These are phyloP conservation scores for Anthoscopus minutus DNA, from an alignment of 2,113 vertebrate genomes.

Conservation along the genomic window DNA sequence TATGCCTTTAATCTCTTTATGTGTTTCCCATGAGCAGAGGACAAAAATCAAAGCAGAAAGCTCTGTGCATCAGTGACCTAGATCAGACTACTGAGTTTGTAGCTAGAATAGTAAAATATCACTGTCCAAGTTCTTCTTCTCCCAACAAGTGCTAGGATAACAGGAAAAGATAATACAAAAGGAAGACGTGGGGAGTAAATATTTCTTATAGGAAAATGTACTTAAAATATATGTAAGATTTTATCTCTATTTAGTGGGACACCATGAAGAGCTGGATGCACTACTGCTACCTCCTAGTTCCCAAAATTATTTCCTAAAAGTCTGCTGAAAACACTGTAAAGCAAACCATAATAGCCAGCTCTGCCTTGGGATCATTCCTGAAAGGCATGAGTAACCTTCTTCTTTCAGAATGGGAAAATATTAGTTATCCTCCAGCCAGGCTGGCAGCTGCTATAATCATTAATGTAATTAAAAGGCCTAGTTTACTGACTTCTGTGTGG, in stretches of 20 bases:
- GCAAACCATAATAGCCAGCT: neutral
- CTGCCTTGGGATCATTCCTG: fast-evolving
- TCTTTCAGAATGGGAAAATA: neutral
- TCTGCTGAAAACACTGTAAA: neutral
- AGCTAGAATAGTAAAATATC: neutral
- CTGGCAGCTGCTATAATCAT: neutral
- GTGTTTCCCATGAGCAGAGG: slow-evolving; percentile 2
- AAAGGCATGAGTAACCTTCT: neutral
- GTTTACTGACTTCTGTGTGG: neutral
- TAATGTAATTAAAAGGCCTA: neutral
- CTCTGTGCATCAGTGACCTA: slow-evolving; percentile 6
- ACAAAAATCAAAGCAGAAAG: slow-evolving; percentile 11
- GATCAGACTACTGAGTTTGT: neutral
- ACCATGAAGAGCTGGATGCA: neutral
- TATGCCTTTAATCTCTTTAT: slow-evolving; percentile 46
- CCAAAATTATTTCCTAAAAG: neutral
- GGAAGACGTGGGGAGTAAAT: neutral
- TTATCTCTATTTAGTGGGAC: neutral
- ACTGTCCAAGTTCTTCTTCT: neutral
- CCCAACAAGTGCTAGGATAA: neutral
- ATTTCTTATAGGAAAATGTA: neutral
- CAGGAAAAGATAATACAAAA: neutral
- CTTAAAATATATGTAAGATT: neutral
- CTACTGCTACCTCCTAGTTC: neutral
- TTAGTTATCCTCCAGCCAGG: neutral